A percentile compares a stretch with the other conserved stretches of the same genome.
These are phyloP conservation scores for Ophonus ardosiacus DNA, from an alignment of 2,888 invertebrate genomes.

Conservation along the genomic window DNA sequence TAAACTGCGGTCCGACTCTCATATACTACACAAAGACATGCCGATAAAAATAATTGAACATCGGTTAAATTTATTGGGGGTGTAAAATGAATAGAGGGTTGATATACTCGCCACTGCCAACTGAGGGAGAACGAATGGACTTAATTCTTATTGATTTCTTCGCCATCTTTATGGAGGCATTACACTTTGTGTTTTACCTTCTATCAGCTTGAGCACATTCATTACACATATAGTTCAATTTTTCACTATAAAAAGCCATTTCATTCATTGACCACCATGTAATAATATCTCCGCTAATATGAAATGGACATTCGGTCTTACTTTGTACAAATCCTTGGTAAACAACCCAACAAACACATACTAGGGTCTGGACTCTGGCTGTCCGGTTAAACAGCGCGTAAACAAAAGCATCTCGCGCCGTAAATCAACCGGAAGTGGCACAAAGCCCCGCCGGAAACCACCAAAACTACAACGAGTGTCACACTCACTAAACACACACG, in stretches of 20 bases:
- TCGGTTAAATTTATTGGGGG: conserved; percentile 47
- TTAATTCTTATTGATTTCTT: conserved; percentile 47
- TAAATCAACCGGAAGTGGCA: conserved; percentile 60
- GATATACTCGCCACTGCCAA: conserved; percentile 13
- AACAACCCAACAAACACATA: too few species aligned
- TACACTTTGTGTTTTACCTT: neutral
- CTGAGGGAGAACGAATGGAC: neutral
- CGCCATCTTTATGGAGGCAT: conserved; percentile 5
- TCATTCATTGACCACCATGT: too few species aligned
- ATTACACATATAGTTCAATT: neutral
- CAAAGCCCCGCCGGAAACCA: conserved; percentile 65
- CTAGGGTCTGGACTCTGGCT: conserved; percentile 2
- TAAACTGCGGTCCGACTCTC: conserved; percentile 48
- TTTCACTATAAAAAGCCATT: neutral
- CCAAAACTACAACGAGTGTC: conserved; percentile 33
- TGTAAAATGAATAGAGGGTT: conserved; percentile 48
- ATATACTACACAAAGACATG: conserved; percentile 47
- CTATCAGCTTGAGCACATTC: neutral
- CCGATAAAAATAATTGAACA: conserved; percentile 49
- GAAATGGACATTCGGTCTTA: neutral
- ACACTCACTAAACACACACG: neutral
- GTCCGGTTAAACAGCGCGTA: conserved; percentile 50
- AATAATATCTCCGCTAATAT: too few species aligned
- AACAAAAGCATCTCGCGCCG: conserved; percentile 60
- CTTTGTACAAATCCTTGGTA: neutral